Conservation (phyloP, 2,888 invertebrate genomes). For the Anaspis maculata region DNA sequence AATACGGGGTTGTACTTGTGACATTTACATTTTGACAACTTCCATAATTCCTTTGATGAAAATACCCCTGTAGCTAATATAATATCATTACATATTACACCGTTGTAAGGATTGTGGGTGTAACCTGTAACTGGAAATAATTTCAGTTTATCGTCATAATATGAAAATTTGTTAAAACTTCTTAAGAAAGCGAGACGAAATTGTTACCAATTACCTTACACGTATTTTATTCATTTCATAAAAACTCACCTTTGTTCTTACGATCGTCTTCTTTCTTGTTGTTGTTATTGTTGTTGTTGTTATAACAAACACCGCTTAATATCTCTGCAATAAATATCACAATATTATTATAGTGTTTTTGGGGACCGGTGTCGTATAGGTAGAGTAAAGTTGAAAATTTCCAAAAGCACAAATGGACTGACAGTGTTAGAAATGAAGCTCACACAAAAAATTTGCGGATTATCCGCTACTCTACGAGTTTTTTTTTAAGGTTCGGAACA, state of each 20-base stretch:
- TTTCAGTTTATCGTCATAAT: slow-evolving; percentile 16
- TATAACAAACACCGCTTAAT: slow-evolving; percentile 66
- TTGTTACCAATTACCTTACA: slow-evolving; percentile 23
- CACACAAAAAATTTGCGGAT: too few relatives aligned
- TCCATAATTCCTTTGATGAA: slow-evolving; percentile 98
- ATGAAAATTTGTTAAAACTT: too few relatives aligned
- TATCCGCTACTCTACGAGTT: too few relatives aligned
- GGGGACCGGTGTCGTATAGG: too few relatives aligned
- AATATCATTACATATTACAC: slow-evolving; percentile 97
- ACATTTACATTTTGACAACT: slow-evolving; percentile 75
- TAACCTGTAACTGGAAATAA: slow-evolving; percentile 53
- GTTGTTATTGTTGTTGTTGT: slow-evolving; percentile 51
- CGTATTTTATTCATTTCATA: slow-evolving; percentile 3
- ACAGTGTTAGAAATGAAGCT: too few relatives aligned
- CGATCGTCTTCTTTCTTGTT: slow-evolving; percentile 68
- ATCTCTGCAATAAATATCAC: slow-evolving; percentile 53
- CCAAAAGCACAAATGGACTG: too few relatives aligned
- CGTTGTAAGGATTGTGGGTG: slow-evolving; percentile 95
- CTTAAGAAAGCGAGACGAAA: too few relatives aligned
- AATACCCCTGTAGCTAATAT: slow-evolving; percentile 99
- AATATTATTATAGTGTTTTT: too few relatives aligned
- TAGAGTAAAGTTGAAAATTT: too few relatives aligned
- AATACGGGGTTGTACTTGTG: slow-evolving; percentile 14
- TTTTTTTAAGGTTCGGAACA: too few relatives aligned
- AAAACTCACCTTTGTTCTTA: slow-evolving; percentile 60